Evolutionary conservation across 1,140 invertebrate genomes (phyloP).

Genomic region (Cydia strobilella): DNA sequence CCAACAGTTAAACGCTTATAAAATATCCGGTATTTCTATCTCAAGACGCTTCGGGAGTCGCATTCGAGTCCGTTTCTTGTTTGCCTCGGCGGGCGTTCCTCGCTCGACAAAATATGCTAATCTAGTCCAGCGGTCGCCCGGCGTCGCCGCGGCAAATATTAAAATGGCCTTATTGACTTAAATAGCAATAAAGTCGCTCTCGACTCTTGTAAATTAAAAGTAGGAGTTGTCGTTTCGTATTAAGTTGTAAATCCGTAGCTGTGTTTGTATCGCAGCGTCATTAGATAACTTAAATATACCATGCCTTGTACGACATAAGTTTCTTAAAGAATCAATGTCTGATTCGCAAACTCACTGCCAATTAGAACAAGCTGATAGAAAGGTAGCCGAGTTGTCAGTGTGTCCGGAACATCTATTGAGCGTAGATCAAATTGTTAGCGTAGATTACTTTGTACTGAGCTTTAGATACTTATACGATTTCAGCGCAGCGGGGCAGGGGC

Average conservation of each 20-base stretch:
- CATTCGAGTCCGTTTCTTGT: conserved; percentile 6
- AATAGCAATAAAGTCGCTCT: conserved; percentile 21
- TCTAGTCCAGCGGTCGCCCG: conserved; percentile 11
- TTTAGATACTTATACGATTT: conserved; percentile 53
- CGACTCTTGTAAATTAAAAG: conserved; percentile 5
- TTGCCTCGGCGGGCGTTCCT: conserved; percentile 9
- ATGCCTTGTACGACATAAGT: conserved; percentile 27
- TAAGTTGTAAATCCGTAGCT: background rate
- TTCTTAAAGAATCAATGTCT: conserved; percentile 22
- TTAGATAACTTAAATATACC: conserved; percentile 21
- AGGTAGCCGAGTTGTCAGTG: conserved; percentile 63
- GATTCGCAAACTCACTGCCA: conserved; percentile 41
- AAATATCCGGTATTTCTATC: conserved; percentile 33
- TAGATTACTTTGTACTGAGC: conserved; percentile 61
- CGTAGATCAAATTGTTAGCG: conserved; percentile 65
- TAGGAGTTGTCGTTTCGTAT: conserved; percentile 22
- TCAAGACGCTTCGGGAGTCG: conserved; percentile 35
- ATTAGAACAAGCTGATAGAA: conserved; percentile 29
- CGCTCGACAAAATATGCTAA: conserved; percentile 7
- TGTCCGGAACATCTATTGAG: conserved; percentile 53
- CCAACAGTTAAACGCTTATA: conserved; percentile 48
- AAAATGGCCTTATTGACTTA: conserved; percentile 26
- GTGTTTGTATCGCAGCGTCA: conserved; percentile 3
- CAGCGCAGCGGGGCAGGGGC: conserved; percentile 43
- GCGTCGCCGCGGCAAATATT: conserved; percentile 19